Base-by-base conservation (phyloP, 2,888 invertebrate species). In the Myathropa florea region DNA sequence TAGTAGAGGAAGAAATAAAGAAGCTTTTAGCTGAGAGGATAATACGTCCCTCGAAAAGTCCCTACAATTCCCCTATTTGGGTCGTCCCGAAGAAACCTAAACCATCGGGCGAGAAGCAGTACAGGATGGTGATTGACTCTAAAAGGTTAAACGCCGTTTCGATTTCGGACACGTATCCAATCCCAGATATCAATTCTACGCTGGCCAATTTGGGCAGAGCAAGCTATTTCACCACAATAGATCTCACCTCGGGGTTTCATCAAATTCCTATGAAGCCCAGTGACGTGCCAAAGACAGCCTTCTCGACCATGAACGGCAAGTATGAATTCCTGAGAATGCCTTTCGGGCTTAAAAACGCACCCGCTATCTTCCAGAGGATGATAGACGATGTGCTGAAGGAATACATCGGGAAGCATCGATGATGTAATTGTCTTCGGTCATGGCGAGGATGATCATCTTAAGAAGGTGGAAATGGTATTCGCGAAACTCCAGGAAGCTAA, bases 1-100 rank as follows among this genome's bases (percentile, higher is more conserved):
- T 91, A 88, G 91, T 92, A 0, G 88, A 91, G 3, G 88, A 63
- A 6, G 90, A 92, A 88, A 89, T 92, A 0, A 14, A 88, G 1
- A 89, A 90, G 88, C 86, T 92, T 63, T 55, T 91, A 10, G 60
- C 89, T 4, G 89, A 90, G 55, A 81, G 88, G 1, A 90, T 91
- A 1, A 90, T 91, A 10, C 76, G 89, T 68, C 89, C 88, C n/a
- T 90, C 90, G 0, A 89, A 88, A 55, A 90, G 89, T 36, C 88
- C 89, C 0, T 90, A 89, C 61, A 89, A 89, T 10, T 89, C 88
- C 28, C 89, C 89, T 0, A 67, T 90, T 24, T 89, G 89, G 87
- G 70, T 89, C 3, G 88, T 89, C 2, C 88, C 88, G 0, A 89
- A 89, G 63, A 89, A 89, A 70, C 76, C 72, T 2, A 83, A 89